These are phyloP conservation scores for Troides aeacus DNA, from an alignment of 2,888 invertebrate species.

Conservation along the genomic window DNA sequence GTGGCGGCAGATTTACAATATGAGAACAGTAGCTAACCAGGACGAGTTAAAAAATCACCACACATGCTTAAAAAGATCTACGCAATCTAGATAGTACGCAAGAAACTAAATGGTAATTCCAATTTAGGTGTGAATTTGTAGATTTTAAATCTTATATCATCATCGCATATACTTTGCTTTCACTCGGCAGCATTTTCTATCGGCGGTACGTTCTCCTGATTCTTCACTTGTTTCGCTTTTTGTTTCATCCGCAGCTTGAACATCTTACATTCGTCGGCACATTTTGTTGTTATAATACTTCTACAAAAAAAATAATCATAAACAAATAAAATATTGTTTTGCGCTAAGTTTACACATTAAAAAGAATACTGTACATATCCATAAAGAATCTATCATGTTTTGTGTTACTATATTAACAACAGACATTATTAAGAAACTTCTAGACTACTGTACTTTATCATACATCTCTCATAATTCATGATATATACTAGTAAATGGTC, in stretches of 20 bases:
- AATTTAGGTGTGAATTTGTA: background rate
- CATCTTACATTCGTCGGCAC: slow-evolving; percentile 83
- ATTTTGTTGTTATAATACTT: slow-evolving; percentile 81
- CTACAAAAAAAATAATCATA: slow-evolving; percentile 47
- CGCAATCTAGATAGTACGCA: background rate
- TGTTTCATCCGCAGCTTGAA: slow-evolving; percentile 62
- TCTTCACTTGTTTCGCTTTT: slow-evolving; percentile 42
- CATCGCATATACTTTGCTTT: background rate
- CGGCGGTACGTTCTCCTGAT: slow-evolving; percentile 41
- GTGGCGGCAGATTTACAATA: too few relatives aligned
- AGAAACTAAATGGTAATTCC: too few relatives aligned
- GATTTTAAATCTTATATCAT: background rate
- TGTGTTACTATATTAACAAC: background rate
- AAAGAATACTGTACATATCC: background rate
- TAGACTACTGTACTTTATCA: too few relatives aligned
- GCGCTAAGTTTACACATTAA: background rate
- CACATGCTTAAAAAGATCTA: background rate
- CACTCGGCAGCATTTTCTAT: slow-evolving; percentile 15
- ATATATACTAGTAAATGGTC: too few relatives aligned
- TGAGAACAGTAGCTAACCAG: too few relatives aligned
- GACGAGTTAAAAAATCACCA: background rate
- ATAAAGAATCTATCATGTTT: background rate
- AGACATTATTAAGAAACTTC: too few relatives aligned
- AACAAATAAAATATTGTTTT: background rate
- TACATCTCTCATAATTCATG: too few relatives aligned